phyloP scores from a whole-genome alignment of 2,797 vertebrate genomes.

The Clarias platycephalus region DNA sequence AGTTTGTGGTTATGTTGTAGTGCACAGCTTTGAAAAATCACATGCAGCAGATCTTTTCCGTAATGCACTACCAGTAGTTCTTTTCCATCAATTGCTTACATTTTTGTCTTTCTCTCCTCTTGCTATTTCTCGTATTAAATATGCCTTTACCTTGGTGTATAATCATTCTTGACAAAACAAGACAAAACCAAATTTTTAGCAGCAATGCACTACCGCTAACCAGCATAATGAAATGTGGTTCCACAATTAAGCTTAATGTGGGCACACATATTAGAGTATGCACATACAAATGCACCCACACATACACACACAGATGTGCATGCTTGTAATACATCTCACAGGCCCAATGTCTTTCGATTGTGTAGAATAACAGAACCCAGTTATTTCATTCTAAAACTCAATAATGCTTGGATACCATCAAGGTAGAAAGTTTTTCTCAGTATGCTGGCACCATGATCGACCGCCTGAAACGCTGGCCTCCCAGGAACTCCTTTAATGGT shows the following conservation, averaged over 20 bases:
- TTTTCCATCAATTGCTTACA: background rate
- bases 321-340: too few species aligned
- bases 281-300: background rate
- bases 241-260: background rate
- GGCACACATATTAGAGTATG: background rate
- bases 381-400: too few species aligned
- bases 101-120: background rate
- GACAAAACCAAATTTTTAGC: too few species aligned
- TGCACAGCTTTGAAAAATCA: conserved; percentile 9
- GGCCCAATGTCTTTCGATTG: too few species aligned
- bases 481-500: too few species aligned
- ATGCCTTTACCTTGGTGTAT: background rate
- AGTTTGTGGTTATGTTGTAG: background rate
- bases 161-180: background rate
- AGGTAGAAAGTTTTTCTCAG: too few species aligned
- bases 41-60: too few species aligned
- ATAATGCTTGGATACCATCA: too few species aligned
- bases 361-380: too few species aligned
- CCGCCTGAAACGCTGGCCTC: too few species aligned
- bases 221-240: background rate
- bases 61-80: background rate
- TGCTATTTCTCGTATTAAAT: background rate
- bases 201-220: background rate
- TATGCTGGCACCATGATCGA: too few species aligned
- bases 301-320: background rate